Percentiles rank a stretch among this genome's conserved stretches.
phyloP scores from a whole-genome alignment of 2,888 invertebrate species.

The Trissonchulus sp. region DNA sequence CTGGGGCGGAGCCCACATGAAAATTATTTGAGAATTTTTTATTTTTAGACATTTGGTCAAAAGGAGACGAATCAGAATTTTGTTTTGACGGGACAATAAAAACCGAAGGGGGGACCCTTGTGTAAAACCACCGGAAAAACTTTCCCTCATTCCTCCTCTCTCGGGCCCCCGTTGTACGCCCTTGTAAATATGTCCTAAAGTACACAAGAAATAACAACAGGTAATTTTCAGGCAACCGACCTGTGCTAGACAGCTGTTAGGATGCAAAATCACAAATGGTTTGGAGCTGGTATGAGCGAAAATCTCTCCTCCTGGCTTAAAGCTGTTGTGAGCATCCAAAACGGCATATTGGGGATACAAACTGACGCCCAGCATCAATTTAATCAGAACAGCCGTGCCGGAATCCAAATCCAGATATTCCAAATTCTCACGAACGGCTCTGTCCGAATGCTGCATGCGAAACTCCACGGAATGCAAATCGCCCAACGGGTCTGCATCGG shows the following conservation, averaged over 20 bases:
- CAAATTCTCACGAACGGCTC: constrained; percentile 33
- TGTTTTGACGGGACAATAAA: no score
- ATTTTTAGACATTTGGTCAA: no score
- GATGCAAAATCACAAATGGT: constrained; percentile 81
- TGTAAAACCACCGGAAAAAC: no score
- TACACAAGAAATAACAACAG: no score
- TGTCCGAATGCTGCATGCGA: constrained; percentile 17
- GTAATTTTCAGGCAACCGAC: no score
- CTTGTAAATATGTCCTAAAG: no score
- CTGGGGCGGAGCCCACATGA: no score
- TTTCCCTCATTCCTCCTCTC: no score
- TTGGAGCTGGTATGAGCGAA: constrained; percentile 60
- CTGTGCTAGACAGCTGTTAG: constrained; percentile 52
- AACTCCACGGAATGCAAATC: constrained; percentile 31
- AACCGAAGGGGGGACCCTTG: no score
- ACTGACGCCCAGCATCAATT: constrained; percentile 70
- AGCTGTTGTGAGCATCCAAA: constrained; percentile 87
- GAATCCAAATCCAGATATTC: constrained; percentile 36
- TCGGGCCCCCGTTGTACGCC: no score
- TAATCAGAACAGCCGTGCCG: constrained; percentile 25
- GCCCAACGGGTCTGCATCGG: neutral
- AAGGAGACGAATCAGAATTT: no score
- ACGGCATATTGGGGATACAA: constrained; percentile 90
- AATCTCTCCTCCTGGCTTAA: constrained; percentile 62
- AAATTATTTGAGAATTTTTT: no score